phyloP scores from a whole-genome alignment of 2,797 vertebrate genomes.

The Zenarchopterus dispar region DNA sequence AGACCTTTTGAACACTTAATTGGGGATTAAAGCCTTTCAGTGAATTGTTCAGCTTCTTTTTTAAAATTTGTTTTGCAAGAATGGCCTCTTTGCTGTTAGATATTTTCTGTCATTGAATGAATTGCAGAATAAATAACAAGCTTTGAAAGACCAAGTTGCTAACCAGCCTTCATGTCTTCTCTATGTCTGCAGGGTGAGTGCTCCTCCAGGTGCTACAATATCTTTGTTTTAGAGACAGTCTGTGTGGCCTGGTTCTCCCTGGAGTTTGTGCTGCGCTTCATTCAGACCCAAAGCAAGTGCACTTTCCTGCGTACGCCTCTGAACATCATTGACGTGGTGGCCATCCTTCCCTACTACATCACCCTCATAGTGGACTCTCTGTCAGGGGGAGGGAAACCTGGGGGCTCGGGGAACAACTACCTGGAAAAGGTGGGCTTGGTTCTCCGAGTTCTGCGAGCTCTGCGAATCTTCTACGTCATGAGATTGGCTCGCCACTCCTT shows the following conservation, averaged over 20 bases:
- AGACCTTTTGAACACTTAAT: too few species aligned
- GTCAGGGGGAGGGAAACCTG: slow-evolving; percentile 77
- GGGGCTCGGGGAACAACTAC: slow-evolving; percentile 89
- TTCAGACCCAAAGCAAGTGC: slow-evolving; percentile 94
- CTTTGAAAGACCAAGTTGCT: slow-evolving; percentile 28
- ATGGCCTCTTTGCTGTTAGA: slow-evolving; percentile 24
- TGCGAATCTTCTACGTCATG: slow-evolving; percentile 96
- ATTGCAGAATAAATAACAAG: slow-evolving; percentile 9
- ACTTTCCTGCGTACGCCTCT: slow-evolving; percentile 93
- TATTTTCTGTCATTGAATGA: slow-evolving; percentile 15
- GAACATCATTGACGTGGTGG: slow-evolving; percentile 93
- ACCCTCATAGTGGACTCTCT: slow-evolving; percentile 89
- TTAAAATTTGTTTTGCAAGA: neutral
- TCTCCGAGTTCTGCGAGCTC: slow-evolving; percentile 89
- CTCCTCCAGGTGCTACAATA: slow-evolving; percentile 90
- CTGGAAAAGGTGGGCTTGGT: slow-evolving; percentile 94
- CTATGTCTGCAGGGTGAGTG: slow-evolving; percentile 88
- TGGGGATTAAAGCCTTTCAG: slow-evolving; percentile 46
- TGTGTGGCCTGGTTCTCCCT: slow-evolving; percentile 98
- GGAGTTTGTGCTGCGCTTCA: slow-evolving; percentile 93
- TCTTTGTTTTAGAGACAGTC: slow-evolving; percentile 95
- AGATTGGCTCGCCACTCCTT: slow-evolving; percentile 91
- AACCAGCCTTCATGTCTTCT: neutral
- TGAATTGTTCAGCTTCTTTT: slow-evolving; percentile 42
- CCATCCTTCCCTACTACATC: slow-evolving; percentile 94